phyloP scores from a whole-genome alignment of 2,888 invertebrate genomes.

The Drosophila prolongata region DNA sequence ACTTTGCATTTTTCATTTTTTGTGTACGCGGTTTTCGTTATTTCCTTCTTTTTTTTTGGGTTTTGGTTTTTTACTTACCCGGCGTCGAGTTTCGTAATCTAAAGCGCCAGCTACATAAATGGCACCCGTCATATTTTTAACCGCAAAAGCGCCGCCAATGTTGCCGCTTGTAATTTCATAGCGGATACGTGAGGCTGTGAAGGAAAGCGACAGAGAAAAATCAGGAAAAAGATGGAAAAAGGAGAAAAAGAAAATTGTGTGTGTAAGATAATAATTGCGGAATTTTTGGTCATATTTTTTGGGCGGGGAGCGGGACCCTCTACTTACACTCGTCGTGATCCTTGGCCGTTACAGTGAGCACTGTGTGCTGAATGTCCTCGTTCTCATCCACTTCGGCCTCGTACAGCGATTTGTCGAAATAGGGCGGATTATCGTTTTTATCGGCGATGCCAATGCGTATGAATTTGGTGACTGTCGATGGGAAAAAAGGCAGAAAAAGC shows the following conservation, averaged over 20 bases:
- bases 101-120: constrained; percentile 98
- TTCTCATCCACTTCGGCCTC: constrained; percentile 99
- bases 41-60: constrained; percentile 85
- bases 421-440: constrained; percentile 99
- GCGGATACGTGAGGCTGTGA: constrained; percentile 97
- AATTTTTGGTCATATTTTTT: constrained; percentile 37
- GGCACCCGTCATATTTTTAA: constrained; percentile 99
- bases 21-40: constrained; percentile 89
- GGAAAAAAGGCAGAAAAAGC: neutral
- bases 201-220: constrained; percentile 30
- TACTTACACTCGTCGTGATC: constrained; percentile 99
- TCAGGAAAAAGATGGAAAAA: constrained; percentile 41
- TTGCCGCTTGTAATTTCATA: constrained; percentile 99
- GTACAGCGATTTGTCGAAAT: constrained; percentile 98
- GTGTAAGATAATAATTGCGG: constrained; percentile 48
- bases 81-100: constrained; percentile 97
- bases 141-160: constrained; percentile 98
- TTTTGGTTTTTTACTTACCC: constrained; percentile 89
- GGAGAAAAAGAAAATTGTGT: constrained; percentile 16
- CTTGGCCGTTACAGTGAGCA: constrained; percentile 99
- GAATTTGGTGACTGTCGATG: constrained; percentile 94
- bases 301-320: neutral
- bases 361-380: constrained; percentile 98
- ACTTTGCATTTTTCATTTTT: constrained; percentile 31
- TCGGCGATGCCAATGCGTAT: constrained; percentile 99